Base-by-base conservation (phyloP, 2,888 invertebrate genomes). In the Brenthis daphne region DNA sequence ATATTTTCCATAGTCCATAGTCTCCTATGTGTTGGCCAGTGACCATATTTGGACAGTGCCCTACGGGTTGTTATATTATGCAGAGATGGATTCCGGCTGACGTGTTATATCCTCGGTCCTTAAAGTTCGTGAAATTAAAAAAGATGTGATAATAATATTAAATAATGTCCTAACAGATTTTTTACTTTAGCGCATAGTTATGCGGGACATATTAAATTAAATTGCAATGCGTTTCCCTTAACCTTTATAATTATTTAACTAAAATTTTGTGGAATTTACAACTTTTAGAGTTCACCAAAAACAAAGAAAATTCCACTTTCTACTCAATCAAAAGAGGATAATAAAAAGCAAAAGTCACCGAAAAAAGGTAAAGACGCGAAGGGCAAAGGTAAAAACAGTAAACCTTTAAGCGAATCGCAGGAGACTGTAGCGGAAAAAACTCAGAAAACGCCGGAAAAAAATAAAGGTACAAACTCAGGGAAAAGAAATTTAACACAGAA, bases 341-440 rank as follows among this genome's bases (percentile, higher is more conserved):
- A 50, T 11, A 60, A 60, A 0, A 50, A n/a, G n/a, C 14, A 16
- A 33, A 60, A 50, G 3, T 24, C 60, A 5, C 12, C 50, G 12
- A 60, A 60, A 60, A 60, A 60, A 6, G 60, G 60, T n/a, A 60
- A 50, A 14, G 6, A 80, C 83, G 16, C 20, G 1, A 53, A 71
- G 56, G 51, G 13, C 1, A 64, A 29, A 11, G 37, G 37, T 14
- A 92, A 89, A 71, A 80, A 79, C 48, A 80, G 80, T 60, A 90
- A 90, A 71, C 75, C 82, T 3, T 68, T 76, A 0, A 89, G 88
- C 70, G 89, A 89, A 37, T 88, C 90, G 0, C 82, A 76, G 67
- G 88, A 89, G 6, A 81, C 84, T 0, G 64, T 71, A 43, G 37
- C 2, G 37, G 37, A 43, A 0, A 88, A 86, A 60, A 80, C 87